A percentile compares a stretch with the other conserved stretches of the same genome.
Conservation (phyloP, 1,140 invertebrate genomes). For the Penaeus vannamei region DNA sequence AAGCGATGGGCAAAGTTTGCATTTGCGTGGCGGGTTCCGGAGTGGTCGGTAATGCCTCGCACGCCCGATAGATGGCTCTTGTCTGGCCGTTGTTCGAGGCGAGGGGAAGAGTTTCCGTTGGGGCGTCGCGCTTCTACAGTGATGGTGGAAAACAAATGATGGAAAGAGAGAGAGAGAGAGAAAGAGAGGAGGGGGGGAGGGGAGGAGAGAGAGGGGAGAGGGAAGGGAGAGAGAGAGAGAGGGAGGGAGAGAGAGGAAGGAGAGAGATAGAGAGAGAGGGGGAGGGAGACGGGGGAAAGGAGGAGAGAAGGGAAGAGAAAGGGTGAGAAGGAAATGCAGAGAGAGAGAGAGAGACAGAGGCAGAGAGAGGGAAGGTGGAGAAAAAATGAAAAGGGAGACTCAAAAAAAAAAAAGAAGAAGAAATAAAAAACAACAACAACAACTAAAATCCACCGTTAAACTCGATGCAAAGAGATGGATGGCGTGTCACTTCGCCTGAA, state of each 20-base stretch:
- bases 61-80: too few relatives aligned
- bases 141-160: neutral
- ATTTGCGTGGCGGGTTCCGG: too few relatives aligned
- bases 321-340: neutral
- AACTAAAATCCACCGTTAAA: too few relatives aligned
- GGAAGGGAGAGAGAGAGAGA: neutral
- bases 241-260: neutral
- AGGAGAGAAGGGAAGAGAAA: neutral
- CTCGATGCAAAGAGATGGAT: too few relatives aligned
- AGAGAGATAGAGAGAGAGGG: neutral
- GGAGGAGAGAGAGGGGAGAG: too few relatives aligned
- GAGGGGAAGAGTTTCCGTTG: too few relatives aligned
- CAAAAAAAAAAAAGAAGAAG: neutral
- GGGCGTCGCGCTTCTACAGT: neutral
- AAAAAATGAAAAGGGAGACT: neutral
- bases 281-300: too few relatives aligned
- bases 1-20: too few relatives aligned
- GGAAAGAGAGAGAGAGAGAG: conserved; percentile 23
- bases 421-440: neutral
- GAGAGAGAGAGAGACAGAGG: neutral
- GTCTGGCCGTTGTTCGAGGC: too few relatives aligned
- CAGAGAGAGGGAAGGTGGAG: neutral
- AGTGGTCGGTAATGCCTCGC: too few relatives aligned
- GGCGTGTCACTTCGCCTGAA: too few relatives aligned
- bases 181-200: neutral